phyloP scores from a whole-genome alignment of 2,797 vertebrate genomes.

The Morelia viridis region DNA sequence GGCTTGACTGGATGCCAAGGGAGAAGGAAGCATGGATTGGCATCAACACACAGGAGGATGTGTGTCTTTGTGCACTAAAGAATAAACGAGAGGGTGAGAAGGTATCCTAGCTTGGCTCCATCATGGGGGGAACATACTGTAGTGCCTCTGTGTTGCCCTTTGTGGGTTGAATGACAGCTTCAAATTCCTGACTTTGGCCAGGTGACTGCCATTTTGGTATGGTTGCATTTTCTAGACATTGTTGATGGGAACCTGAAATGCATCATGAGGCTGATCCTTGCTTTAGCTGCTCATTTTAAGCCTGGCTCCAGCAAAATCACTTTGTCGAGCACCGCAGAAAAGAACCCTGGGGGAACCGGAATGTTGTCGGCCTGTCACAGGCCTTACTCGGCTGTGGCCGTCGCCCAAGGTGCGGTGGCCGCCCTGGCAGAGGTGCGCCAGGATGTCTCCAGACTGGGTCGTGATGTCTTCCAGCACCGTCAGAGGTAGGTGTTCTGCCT shows the following conservation, averaged over 20 bases:
- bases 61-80: not conserved
- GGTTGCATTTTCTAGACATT: constrained; percentile 77
- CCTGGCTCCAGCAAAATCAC: constrained; percentile 75
- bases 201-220: not conserved
- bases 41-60: too few relatives aligned
- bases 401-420: constrained; percentile 87
- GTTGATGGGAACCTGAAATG: constrained; percentile 96
- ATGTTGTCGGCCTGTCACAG: constrained; percentile 70
- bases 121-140: too few relatives aligned
- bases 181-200: accelerated
- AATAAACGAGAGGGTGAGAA: not conserved
- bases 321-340: constrained; percentile 60
- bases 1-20: not conserved
- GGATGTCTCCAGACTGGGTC: constrained; percentile 81
- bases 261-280: constrained; percentile 93
- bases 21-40: not conserved
- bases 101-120: too few relatives aligned
- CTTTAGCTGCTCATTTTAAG: constrained; percentile 96
- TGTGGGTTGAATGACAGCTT: accelerated
- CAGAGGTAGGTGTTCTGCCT: constrained; percentile 65
- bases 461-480: constrained; percentile 78
- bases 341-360: constrained; percentile 43
- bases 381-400: constrained; percentile 85
- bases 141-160: not conserved
- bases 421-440: constrained; percentile 85